Percentiles rank a stretch among this genome's conserved stretches.
Evolutionary conservation across 2,888 invertebrate species (phyloP).

Genomic region (Corythucha ciliata): DNA sequence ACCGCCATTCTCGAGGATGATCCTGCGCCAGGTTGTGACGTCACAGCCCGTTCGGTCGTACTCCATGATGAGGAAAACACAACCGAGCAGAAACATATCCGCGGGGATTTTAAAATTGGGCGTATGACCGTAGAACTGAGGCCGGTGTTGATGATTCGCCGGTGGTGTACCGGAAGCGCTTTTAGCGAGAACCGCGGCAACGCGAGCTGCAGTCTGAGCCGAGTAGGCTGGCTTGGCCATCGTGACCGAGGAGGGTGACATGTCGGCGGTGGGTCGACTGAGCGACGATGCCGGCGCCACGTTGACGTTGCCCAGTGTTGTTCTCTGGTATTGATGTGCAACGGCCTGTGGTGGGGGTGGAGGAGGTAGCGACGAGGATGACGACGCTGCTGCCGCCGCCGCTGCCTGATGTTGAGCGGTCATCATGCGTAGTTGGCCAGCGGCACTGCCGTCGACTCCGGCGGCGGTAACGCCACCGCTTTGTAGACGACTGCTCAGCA

Average conservation of each 20-base stretch:
- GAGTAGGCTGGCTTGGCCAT: slow-evolving; percentile 26
- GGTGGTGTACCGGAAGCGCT: slow-evolving; percentile 39
- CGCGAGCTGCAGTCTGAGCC: slow-evolving; percentile 36
- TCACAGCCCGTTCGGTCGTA: slow-evolving; percentile 63
- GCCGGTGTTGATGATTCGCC: slow-evolving; percentile 49
- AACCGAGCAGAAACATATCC: slow-evolving; percentile 82
- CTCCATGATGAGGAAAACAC: slow-evolving; percentile 82
- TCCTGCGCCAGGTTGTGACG: slow-evolving; percentile 53
- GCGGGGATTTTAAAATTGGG: slow-evolving; percentile 80
- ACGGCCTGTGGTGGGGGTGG: slow-evolving; percentile 26
- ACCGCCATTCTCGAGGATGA: slow-evolving; percentile 72
- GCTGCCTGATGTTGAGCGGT: slow-evolving; percentile 69
- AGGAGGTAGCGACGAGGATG: slow-evolving; percentile 40
- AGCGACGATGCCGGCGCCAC: slow-evolving; percentile 21
- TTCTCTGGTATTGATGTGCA: slow-evolving; percentile 29
- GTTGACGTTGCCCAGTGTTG: slow-evolving; percentile 34
- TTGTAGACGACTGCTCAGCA: slow-evolving; percentile 74
- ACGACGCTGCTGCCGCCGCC: too few species aligned
- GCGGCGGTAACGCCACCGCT: slow-evolving; percentile 41
- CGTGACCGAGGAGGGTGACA: slow-evolving; percentile 13
- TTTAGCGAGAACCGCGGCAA: slow-evolving; percentile 37
- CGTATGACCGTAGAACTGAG: slow-evolving; percentile 88
- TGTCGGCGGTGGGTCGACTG: slow-evolving; percentile 24
- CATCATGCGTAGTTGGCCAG: slow-evolving; percentile 57
- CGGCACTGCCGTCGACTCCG: slow-evolving; percentile 42